Evolutionary conservation across 2,113 vertebrate genomes (phyloP), one percentile per base, ranked within the genome.

Genomic region (Empidonax alnorum): DNA sequence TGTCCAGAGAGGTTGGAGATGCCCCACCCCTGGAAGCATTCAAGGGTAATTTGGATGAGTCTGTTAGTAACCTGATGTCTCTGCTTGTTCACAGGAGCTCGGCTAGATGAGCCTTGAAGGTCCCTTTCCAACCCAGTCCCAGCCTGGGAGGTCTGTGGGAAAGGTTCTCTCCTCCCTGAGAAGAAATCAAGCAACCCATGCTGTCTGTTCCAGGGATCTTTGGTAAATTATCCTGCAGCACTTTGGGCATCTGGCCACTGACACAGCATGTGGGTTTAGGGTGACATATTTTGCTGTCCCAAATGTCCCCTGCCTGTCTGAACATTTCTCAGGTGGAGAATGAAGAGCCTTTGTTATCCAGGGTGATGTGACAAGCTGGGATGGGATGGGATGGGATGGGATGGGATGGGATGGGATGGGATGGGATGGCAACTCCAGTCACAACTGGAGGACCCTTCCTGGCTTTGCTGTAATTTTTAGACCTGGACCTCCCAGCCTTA

Each of bases 1-100:
- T 77, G 41, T 33, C 52, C 61, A 30, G 41, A 25, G 50, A 53
- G 18, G 27, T 18, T 19, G 52, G 14, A 6, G 66, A 14, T 61
- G 22, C 25, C n/a, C n/a, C 66, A 49, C 33, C 27, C 53, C 49
- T 85, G 68, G 68, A 33, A 41, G 25, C n/a, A 28, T 25, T 9
- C 25, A 14, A 9, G 42, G 12, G 2, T 31, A 17, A 24, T 35
- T 9, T 37, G 31, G 62, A 25, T 0, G 1, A 9, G 31, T 31
- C 87, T 55, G 23, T 76, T 69, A 44, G 56, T 16, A n/a, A 20
- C 35, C 58, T 55, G n/a, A 0, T 61, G 50, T 25, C 52, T 37
- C 39, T 67, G 30, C 27, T 39, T 3, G 0, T 4, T 4, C 14
- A 24, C n/a, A 14, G 16, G 7, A 3, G 25, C 24, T 72, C 44